Base-by-base conservation (phyloP, 2,113 vertebrate species). In the Kryptolebias marmoratus region DNA sequence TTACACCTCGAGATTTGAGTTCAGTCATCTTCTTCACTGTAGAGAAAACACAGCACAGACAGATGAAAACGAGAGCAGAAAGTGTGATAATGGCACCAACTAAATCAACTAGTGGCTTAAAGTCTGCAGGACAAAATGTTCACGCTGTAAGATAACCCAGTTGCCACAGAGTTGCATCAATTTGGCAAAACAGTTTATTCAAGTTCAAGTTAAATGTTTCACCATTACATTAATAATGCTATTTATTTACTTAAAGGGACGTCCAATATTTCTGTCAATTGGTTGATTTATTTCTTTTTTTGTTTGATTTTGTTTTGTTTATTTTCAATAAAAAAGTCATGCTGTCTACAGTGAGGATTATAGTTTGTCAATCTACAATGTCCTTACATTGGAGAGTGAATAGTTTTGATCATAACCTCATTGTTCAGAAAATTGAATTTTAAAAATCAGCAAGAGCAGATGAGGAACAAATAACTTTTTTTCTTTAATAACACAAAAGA, bases 11-110 rank as follows among this genome's bases (percentile, higher is more conserved):
- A 57, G 97, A 99, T 82, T 99, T 99, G 27, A 99, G 89, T 42
- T 99, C 97, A 28, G 97, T 98, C 93, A 98, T 97, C 90, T 99
- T 99, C 92, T 99, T 99, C 71, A 99, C 98, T 99, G 92, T 67
- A 89, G 77, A 90, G 50, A 30, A 71, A 74, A 73, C 1, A 73
- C 0, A 75, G 49, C 11, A 79, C 11, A 71, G 9, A 75, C 14
- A 4, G 36, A 7, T 36, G 36, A 36, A 36, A 36, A 36, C 36
- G 7, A 7, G 32, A 39, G 8, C 39, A 60, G 16, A 22, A 60
- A 8, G 58, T 44, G 57, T 39, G 54, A 42, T 11, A 22, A 42
- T 10, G 58, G 44, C 18, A 60, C 11, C 15, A 11, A 13, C 31
- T 16, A 2, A 32, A 8, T 15, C 42, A 77, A 30, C 49, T 18